These are phyloP conservation scores for Spea hammondii DNA, from an alignment of 2,797 vertebrate genomes.

Conservation along the genomic window DNA sequence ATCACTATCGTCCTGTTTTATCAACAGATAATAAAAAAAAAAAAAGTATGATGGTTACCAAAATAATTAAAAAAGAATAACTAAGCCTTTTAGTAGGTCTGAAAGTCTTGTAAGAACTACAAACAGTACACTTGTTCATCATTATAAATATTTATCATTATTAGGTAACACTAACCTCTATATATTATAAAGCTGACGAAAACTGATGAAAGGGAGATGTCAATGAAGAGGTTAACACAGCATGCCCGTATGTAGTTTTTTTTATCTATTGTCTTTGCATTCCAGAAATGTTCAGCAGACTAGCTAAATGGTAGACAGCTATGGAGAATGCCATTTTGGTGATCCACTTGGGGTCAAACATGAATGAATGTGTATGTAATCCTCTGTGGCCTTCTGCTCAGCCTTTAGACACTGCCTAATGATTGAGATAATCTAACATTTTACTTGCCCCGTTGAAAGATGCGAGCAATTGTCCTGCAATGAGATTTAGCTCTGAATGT, in stretches of 20 bases:
- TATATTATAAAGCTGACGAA: not conserved
- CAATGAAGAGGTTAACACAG: too few relatives aligned
- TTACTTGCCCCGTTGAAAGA: conserved; percentile 32
- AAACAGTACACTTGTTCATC: not conserved
- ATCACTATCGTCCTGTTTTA: too few relatives aligned
- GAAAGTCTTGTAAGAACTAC: too few relatives aligned
- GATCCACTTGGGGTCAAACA: conserved; percentile 31
- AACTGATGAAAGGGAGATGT: too few relatives aligned
- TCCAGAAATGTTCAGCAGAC: conserved; percentile 36
- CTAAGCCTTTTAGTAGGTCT: too few relatives aligned
- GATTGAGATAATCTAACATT: conserved; percentile 32
- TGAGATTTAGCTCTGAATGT: conserved; percentile 22
- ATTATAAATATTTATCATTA: not conserved
- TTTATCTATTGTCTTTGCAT: conserved; percentile 27
- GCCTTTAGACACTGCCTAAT: conserved; percentile 38
- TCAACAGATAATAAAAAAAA: too few relatives aligned
- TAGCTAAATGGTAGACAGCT: conserved; percentile 18
- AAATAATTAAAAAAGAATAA: too few relatives aligned
- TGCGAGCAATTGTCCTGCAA: conserved; percentile 19
- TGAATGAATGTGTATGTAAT: conserved; percentile 29
- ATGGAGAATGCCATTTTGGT: conserved; percentile 35
- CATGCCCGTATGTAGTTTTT: conserved; percentile 17
- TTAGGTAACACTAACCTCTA: not conserved
- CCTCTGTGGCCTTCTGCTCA: conserved; percentile 12
- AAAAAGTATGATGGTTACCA: too few relatives aligned